Conservation (phyloP, 2,888 invertebrate genomes). For the Leptura quadrifasciata region DNA sequence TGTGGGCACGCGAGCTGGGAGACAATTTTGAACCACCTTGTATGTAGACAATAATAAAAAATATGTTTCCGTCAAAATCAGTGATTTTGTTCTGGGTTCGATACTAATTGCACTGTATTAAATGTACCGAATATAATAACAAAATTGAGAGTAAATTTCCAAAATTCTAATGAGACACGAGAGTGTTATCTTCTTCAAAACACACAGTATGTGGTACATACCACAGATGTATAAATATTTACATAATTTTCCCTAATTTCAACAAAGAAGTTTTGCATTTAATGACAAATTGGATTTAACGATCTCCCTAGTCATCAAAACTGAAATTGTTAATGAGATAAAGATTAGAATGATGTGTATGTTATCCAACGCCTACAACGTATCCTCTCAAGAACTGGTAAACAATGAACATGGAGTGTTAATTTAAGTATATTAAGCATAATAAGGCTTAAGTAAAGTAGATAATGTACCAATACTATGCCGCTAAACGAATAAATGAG, state of each 20-base stretch:
- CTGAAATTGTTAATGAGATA: background rate
- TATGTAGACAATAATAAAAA: too few relatives aligned
- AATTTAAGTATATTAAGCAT: constrained; percentile 54
- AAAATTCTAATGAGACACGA: too few relatives aligned
- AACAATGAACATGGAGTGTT: constrained; percentile 53
- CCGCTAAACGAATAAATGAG: constrained; percentile 49
- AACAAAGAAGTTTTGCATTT: background rate
- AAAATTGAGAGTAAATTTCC: too few relatives aligned
- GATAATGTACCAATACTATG: constrained; percentile 63
- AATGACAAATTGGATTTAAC: background rate
- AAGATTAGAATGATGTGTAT: background rate
- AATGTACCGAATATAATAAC: too few relatives aligned
- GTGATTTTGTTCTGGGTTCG: too few relatives aligned
- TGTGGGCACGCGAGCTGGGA: too few relatives aligned
- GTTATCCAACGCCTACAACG: constrained; percentile 49
- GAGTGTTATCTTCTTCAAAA: too few relatives aligned
- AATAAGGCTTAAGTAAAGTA: constrained; percentile 57
- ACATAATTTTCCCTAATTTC: background rate
- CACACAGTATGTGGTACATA: too few relatives aligned
- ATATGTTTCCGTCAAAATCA: too few relatives aligned
- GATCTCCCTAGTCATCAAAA: background rate
- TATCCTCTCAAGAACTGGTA: constrained; percentile 47
- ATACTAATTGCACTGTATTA: too few relatives aligned
- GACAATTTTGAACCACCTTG: too few relatives aligned
- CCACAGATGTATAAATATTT: too few relatives aligned